phyloP scores from a whole-genome alignment of 2,888 invertebrate genomes.

The Sericinus montela region DNA sequence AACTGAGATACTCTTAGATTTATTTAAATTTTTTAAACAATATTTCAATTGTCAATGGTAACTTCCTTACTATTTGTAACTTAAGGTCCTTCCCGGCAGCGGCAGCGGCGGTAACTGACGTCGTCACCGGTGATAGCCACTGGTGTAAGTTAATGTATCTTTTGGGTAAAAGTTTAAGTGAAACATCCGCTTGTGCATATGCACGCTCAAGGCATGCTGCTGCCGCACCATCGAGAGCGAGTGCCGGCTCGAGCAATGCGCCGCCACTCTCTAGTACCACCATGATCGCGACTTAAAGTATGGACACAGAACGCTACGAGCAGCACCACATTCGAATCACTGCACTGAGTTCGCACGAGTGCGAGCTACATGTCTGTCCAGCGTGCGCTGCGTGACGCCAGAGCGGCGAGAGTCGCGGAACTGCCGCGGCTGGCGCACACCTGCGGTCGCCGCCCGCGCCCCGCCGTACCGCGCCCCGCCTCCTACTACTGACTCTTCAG shows the following conservation, averaged over 20 bases:
- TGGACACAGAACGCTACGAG: slow-evolving; percentile 40
- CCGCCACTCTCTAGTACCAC: slow-evolving; percentile 76
- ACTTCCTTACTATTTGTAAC: slow-evolving; percentile 83
- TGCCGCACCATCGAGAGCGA: slow-evolving; percentile 85
- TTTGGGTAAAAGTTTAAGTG: slow-evolving; percentile 94
- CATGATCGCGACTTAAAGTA: slow-evolving; percentile 52
- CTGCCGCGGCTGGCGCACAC: slow-evolving; percentile 56
- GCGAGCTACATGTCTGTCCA: slow-evolving; percentile 67
- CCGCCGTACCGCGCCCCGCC: slow-evolving; percentile 48
- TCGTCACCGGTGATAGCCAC: slow-evolving; percentile 90
- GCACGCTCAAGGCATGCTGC: slow-evolving; percentile 86
- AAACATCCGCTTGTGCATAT: slow-evolving; percentile 89
- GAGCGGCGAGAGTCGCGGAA: slow-evolving; percentile 66
- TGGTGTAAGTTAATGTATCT: slow-evolving; percentile 94
- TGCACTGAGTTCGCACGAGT: slow-evolving; percentile 43
- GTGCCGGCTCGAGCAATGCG: slow-evolving; percentile 77
- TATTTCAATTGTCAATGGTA: too few relatives aligned
- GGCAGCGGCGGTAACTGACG: slow-evolving; percentile 65
- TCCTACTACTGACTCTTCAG: slow-evolving; percentile 46
- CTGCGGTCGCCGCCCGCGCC: slow-evolving; percentile 40
- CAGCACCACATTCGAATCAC: slow-evolving; percentile 47
- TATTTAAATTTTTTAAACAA: too few relatives aligned
- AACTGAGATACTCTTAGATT: too few relatives aligned
- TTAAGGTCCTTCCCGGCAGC: slow-evolving; percentile 87
- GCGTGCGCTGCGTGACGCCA: slow-evolving; percentile 51